These are phyloP conservation scores for Cheilosia scutellata DNA, from an alignment of 2,888 invertebrate species.

Conservation along the genomic window DNA sequence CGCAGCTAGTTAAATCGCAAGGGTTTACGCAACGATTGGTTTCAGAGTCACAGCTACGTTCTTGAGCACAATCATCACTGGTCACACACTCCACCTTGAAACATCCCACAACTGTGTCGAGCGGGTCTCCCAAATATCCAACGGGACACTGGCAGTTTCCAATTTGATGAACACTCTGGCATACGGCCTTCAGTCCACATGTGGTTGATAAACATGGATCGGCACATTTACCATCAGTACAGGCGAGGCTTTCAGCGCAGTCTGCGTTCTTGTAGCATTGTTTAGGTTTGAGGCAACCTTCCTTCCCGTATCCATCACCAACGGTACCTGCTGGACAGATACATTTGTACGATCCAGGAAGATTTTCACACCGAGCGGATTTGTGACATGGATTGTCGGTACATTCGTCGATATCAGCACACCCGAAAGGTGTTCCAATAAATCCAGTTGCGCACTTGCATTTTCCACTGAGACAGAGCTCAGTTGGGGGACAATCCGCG, in stretches of 20 bases:
- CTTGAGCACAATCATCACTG: slow-evolving; percentile 89
- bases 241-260: slow-evolving; percentile 91
- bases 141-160: slow-evolving; percentile 91
- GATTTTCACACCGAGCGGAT: slow-evolving; percentile 91
- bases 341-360: slow-evolving; percentile 92
- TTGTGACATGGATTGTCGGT: slow-evolving; percentile 90
- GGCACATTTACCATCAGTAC: slow-evolving; percentile 90
- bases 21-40: slow-evolving; percentile 93
- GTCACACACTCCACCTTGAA: slow-evolving; percentile 94
- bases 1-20: slow-evolving; percentile 91
- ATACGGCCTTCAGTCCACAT: slow-evolving; percentile 92
- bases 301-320: slow-evolving; percentile 89
- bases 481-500: slow-evolving; percentile 91
- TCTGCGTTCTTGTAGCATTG: slow-evolving; percentile 90
- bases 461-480: slow-evolving; percentile 90
- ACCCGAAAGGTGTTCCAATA: slow-evolving; percentile 89
- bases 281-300: slow-evolving; percentile 91
- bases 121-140: slow-evolving; percentile 93
- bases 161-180: slow-evolving; percentile 89
- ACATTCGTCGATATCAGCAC: slow-evolving; percentile 94
- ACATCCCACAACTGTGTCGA: slow-evolving; percentile 91
- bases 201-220: slow-evolving; percentile 90
- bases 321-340: slow-evolving; percentile 91
- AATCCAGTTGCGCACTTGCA: slow-evolving; percentile 93
- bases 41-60: slow-evolving; percentile 90